phyloP scores from a whole-genome alignment of 1,140 invertebrate genomes.

The Lucilia sericata region DNA sequence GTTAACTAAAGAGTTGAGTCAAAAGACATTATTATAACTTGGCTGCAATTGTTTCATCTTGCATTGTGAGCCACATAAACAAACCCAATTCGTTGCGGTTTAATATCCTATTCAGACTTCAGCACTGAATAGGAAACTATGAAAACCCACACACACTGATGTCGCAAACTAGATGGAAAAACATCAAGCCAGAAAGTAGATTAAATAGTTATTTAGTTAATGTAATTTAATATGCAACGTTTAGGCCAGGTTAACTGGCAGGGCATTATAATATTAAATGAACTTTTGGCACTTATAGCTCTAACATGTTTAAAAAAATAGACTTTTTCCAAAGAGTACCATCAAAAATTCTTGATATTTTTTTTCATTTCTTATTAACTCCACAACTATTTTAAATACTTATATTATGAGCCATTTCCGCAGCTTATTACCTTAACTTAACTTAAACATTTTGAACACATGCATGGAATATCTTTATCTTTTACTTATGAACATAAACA shows the following conservation, averaged over 20 bases:
- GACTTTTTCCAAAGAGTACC: too few species aligned
- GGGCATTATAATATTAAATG: conserved; percentile 7
- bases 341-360: too few species aligned
- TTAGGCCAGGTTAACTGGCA: not conserved
- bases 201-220: too few species aligned
- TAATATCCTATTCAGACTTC: not conserved
- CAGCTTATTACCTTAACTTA: not conserved
- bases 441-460: not conserved
- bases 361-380: not conserved
- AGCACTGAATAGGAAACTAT: not conserved
- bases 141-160: not conserved
- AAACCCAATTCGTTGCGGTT: conserved; percentile 8
- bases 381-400: too few species aligned
- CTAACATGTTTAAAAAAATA: not conserved
- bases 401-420: not conserved
- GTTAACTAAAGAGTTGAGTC: not conserved
- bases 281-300: not conserved
- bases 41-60: conserved; percentile 9
- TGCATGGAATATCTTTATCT: not conserved
- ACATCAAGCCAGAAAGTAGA: not conserved
- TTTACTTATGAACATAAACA: not conserved
- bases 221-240: too few species aligned
- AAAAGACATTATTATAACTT: not conserved
- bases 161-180: not conserved
- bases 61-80: not conserved